These are phyloP conservation scores for Percopsis omiscomaycus DNA, from an alignment of 2,797 vertebrate species.

Conservation along the genomic window DNA sequence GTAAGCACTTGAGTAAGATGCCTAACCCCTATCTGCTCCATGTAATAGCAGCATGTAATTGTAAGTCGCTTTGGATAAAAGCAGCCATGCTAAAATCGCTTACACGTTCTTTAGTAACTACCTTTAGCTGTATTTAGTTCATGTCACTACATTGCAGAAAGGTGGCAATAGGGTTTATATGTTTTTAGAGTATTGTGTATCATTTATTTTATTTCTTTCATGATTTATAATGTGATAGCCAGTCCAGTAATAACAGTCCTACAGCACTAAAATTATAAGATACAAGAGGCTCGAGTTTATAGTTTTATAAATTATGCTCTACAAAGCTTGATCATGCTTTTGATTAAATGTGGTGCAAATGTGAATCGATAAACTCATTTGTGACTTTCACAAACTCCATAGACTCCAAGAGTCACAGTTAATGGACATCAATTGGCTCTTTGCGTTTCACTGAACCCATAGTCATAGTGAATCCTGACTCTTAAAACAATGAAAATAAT, in stretches of 20 bases:
- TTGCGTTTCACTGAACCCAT: constrained; percentile 46
- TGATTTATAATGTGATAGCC: constrained; percentile 49
- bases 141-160: no score
- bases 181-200: no score
- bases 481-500: no score
- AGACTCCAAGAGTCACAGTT: constrained; percentile 38
- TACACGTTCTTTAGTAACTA: no score
- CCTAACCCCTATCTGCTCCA: no score
- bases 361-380: constrained; percentile 70
- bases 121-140: no score
- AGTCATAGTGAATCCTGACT: constrained; percentile 7
- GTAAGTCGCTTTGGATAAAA: no score
- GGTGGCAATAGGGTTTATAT: no score
- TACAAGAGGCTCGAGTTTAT: constrained; percentile 9
- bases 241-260: constrained; percentile 21
- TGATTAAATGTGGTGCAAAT: constrained; percentile 15
- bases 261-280: background rate
- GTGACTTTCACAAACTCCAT: constrained; percentile 59
- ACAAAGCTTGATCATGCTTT: constrained; percentile 25
- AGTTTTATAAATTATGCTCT: constrained; percentile 11
- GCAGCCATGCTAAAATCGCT: no score
- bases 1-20: no score
- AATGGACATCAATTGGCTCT: constrained; percentile 56
- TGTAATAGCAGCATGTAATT: no score
- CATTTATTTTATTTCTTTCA: constrained; percentile 18